Conservation (phyloP, 2,113 vertebrate genomes). For the Pica pica region DNA sequence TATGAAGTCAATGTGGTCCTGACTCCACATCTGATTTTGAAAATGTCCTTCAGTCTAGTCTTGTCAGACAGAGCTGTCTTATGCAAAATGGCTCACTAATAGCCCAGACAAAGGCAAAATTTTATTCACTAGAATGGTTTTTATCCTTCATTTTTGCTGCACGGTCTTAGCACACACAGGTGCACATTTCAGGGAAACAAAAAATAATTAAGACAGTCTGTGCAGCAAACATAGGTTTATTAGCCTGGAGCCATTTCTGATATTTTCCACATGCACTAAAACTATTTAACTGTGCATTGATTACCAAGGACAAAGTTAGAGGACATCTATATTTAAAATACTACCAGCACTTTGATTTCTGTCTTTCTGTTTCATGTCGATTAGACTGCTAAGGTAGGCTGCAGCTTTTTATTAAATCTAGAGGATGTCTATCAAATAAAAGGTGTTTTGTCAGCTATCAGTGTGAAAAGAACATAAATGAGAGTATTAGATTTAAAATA, state of each 20-base stretch:
- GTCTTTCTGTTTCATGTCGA: neutral
- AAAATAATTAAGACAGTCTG: neutral
- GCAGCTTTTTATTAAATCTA: neutral
- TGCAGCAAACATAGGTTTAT: neutral
- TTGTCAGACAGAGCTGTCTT: neutral
- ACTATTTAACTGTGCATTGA: neutral
- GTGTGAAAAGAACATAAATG: neutral
- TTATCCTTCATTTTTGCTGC: neutral
- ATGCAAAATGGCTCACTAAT: neutral
- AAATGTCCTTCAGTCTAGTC: neutral
- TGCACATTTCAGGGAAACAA: neutral
- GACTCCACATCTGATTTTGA: neutral
- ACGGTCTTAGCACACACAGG: neutral
- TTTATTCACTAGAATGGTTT: neutral
- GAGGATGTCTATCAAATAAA: neutral
- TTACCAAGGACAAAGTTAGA: neutral
- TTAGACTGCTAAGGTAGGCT: neutral
- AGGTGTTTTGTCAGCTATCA: neutral
- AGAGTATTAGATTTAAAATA: neutral
- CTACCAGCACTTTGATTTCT: neutral
- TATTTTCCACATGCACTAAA: neutral
- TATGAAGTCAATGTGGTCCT: neutral
- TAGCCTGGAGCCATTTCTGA: neutral
- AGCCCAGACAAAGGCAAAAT: neutral
- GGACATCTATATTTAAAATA: neutral